Evolutionary conservation across 2,113 vertebrate species (phyloP), one percentile per base, ranked within the genome.

Genomic region (Notiomystis cincta): DNA sequence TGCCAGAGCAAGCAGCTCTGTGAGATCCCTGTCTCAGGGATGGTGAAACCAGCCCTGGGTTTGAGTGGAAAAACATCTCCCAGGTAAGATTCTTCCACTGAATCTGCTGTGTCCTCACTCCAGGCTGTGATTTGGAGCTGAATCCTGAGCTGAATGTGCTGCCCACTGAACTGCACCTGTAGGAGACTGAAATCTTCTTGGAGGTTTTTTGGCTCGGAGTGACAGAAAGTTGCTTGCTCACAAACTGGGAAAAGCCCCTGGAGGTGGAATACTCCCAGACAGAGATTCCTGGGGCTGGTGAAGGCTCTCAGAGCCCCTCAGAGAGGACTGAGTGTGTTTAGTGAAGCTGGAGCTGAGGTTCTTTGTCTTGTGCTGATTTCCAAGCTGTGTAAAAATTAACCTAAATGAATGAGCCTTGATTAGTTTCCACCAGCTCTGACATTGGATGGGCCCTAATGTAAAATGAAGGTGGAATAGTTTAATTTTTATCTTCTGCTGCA

Each of bases 1-100:
- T 33, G 47, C 27, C 31, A 44, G 20, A 47, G 25, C 45, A 25
- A 9, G 7, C 42, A 24, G n/a, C 13, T 13, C 13, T 30, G 30
- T 5, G 40, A n/a, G 6, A 24, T 13, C 35, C 11, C 16, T 22
- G 13, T 6, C 5, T 22, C 33, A 22, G 11, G 37, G 20, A 7
- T 37, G 31, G 2, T 1, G 0, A 21, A 25, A 65, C 33, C n/a
- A 79, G 16, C 24, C 33, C 70, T 5, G 8, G 0, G 11, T 64
- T 28, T 12, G 27, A 40, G n/a, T 11, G 13, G 22, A 35, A 54
- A 72, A 48, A 27, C 8, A 5, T 24, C 6, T 33, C 17, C 24
- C 33, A 47, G 81, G 42, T 31, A 27, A 56, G 22, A 15, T 15
- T 77, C 28, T 65, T 24, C 35, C 30, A 9, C 7, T 24, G 33